These are phyloP conservation scores for Hemiprocne comata DNA, from an alignment of 2,113 vertebrate genomes.

Conservation along the genomic window DNA sequence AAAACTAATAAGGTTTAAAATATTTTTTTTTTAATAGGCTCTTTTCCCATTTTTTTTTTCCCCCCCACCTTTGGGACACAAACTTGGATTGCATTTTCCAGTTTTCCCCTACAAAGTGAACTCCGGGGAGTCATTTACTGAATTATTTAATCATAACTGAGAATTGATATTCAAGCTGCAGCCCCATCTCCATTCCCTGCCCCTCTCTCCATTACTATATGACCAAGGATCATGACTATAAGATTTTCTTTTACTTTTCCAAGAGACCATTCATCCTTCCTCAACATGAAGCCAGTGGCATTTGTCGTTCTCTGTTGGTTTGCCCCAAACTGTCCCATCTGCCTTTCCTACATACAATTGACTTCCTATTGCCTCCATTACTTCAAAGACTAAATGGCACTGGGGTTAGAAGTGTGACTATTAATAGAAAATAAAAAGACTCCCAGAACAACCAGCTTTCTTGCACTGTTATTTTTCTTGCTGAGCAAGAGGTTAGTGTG, in stretches of 20 bases:
- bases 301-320: not conserved
- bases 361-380: not conserved
- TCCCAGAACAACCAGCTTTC: not conserved
- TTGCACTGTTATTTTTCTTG: not conserved
- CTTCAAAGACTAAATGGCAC: not conserved
- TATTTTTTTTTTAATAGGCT: not conserved
- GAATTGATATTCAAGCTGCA: not conserved
- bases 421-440: conserved; percentile 11
- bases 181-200: not conserved
- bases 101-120: not conserved
- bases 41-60: not conserved
- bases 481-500: not conserved
- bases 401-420: not conserved
- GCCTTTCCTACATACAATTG: not conserved
- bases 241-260: not conserved
- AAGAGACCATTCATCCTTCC: not conserved
- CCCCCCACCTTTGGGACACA: not conserved
- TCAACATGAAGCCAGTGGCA: not conserved
- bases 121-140: not conserved
- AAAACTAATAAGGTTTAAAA: not conserved
- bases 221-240: not conserved
- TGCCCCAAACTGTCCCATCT: not conserved
- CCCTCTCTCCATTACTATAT: not conserved
- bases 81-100: not conserved
- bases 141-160: not conserved